Evolutionary conservation across 2,888 invertebrate genomes (phyloP).

Genomic region (Nycteola revayana): DNA sequence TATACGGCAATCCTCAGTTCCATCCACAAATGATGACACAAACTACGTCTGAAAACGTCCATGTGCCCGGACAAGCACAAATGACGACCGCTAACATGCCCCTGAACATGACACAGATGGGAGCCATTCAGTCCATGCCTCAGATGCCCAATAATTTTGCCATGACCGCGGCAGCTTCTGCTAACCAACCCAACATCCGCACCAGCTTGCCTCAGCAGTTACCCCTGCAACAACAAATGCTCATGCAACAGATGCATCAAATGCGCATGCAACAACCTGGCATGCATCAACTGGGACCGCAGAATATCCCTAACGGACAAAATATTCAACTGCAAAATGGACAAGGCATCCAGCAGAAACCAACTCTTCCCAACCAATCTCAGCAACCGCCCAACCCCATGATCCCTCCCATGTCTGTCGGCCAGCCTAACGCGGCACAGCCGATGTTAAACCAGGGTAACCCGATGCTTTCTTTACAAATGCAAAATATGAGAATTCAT

Average conservation of each 20-base stretch:
- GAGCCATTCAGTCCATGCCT: slow-evolving; percentile 60
- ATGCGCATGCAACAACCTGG: slow-evolving; percentile 66
- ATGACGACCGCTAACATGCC: slow-evolving; percentile 64
- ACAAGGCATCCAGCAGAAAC: slow-evolving; percentile 49
- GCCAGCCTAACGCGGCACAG: slow-evolving; percentile 51
- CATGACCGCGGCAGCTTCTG: slow-evolving; percentile 42
- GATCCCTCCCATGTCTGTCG: slow-evolving; percentile 56
- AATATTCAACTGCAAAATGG: slow-evolving; percentile 50
- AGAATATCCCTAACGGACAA: slow-evolving; percentile 50
- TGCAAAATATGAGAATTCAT: slow-evolving; percentile 71
- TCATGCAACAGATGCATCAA: slow-evolving; percentile 72
- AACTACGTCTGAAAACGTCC: slow-evolving; percentile 54
- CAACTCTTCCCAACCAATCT: slow-evolving; percentile 53
- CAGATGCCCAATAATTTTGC: slow-evolving; percentile 54
- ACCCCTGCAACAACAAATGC: slow-evolving; percentile 60
- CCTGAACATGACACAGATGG: slow-evolving; percentile 56
- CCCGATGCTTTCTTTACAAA: slow-evolving; percentile 62
- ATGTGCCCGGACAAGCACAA: slow-evolving; percentile 58
- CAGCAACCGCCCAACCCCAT: slow-evolving; percentile 45
- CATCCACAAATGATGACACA: slow-evolving; percentile 76
- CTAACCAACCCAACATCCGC: slow-evolving; percentile 58
- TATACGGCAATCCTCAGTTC: slow-evolving; percentile 75
- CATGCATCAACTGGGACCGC: slow-evolving; percentile 56
- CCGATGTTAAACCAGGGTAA: slow-evolving; percentile 56
- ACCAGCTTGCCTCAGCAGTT: slow-evolving; percentile 53